phyloP scores from a whole-genome alignment of 2,797 vertebrate genomes.

The Falco berigora region DNA sequence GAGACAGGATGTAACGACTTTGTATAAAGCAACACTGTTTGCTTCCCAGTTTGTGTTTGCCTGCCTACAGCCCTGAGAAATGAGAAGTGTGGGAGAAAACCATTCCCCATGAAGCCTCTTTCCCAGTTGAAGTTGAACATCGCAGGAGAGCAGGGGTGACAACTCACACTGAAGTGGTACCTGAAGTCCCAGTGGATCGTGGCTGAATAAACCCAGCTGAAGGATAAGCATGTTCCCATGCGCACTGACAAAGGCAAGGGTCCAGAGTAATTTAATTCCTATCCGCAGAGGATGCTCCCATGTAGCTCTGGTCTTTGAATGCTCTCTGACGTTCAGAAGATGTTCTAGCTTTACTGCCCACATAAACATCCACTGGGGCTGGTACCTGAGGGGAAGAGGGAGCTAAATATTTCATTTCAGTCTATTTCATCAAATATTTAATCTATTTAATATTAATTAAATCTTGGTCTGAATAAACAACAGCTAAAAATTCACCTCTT shows the following conservation, averaged over 20 bases:
- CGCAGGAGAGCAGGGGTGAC: background rate
- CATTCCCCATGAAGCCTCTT: background rate
- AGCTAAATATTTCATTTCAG: slow-evolving; percentile 56
- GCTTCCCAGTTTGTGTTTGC: background rate
- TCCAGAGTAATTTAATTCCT: background rate
- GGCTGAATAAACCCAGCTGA: background rate
- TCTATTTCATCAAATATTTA: slow-evolving; percentile 62
- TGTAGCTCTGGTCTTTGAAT: background rate
- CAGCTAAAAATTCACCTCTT: slow-evolving; percentile 15
- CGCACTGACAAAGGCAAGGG: background rate
- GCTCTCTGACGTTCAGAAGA: background rate
- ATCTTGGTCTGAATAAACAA: slow-evolving; percentile 40
- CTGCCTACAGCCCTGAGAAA: background rate
- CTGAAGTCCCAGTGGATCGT: background rate
- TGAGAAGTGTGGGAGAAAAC: background rate
- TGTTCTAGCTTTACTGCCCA: background rate
- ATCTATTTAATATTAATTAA: slow-evolving; percentile 62
- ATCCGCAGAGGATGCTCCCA: background rate
- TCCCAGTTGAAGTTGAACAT: background rate
- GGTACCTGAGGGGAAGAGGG: background rate
- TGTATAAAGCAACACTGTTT: background rate
- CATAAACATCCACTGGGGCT: background rate
- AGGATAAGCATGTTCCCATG: rapidly evolving
- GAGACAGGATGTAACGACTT: background rate
- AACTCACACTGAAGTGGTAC: background rate